Conservation (phyloP, 2,888 invertebrate species). For the Lasioglossum calceatum region DNA sequence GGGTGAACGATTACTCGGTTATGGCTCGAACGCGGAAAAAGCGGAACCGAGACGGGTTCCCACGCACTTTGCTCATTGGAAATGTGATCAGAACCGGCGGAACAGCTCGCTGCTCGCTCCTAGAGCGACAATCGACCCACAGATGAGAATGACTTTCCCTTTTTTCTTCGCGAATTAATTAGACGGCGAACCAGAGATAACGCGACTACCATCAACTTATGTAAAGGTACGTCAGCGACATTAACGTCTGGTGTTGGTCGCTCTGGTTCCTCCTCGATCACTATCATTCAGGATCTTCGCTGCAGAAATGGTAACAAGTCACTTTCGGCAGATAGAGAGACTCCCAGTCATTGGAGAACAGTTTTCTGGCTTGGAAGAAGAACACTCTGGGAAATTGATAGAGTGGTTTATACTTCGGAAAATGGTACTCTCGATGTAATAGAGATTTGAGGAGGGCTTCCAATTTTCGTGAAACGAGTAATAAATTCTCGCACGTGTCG, state of each 20-base stretch:
- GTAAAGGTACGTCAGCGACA: slow-evolving; percentile 19
- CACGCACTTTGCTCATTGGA: slow-evolving; percentile 65
- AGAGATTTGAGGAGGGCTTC: not conserved
- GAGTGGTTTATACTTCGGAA: not conserved
- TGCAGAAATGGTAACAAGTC: not conserved
- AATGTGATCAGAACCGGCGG: slow-evolving; percentile 45
- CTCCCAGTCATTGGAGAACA: not conserved
- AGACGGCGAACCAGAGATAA: not conserved
- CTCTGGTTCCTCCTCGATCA: not conserved
- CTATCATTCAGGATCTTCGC: too few relatives aligned
- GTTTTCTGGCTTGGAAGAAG: not conserved
- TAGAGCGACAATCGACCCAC: slow-evolving; percentile 46
- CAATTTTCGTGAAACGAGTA: not conserved
- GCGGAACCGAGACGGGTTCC: slow-evolving; percentile 63
- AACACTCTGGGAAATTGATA: not conserved
- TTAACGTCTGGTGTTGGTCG: slow-evolving; percentile 26
- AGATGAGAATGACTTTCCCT: slow-evolving; percentile 56
- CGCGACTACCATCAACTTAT: slow-evolving; percentile 7
- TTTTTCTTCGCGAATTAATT: slow-evolving; percentile 49
- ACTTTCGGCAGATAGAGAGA: not conserved
- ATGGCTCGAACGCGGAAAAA: slow-evolving; percentile 61
- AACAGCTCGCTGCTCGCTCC: slow-evolving; percentile 18
- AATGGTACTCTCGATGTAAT: not conserved
- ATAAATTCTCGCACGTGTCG: not conserved
- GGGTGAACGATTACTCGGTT: slow-evolving; percentile 63